These are phyloP conservation scores for Chaetodon auriga DNA, from an alignment of 2,113 vertebrate genomes.

Conservation along the genomic window DNA sequence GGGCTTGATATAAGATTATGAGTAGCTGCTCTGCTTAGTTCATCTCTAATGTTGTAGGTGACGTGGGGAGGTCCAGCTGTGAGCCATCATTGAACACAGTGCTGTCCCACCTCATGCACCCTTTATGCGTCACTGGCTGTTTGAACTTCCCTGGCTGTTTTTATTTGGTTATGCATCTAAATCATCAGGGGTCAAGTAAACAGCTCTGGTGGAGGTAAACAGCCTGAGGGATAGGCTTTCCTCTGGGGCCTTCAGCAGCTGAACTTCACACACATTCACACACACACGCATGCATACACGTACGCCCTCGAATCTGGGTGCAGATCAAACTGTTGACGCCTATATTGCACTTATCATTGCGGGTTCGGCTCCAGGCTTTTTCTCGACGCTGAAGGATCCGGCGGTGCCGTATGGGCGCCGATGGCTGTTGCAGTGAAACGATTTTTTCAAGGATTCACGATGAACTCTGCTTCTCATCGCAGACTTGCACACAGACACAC, in stretches of 20 bases:
- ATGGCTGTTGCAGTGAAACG: slow-evolving; percentile 47
- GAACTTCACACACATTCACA: slow-evolving; percentile 58
- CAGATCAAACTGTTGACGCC: slow-evolving; percentile 39
- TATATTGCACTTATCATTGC: slow-evolving; percentile 44
- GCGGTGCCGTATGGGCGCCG: slow-evolving; percentile 17
- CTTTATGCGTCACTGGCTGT: slow-evolving; percentile 79
- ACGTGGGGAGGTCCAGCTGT: slow-evolving; percentile 79
- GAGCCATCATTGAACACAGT: slow-evolving; percentile 75
- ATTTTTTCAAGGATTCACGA: slow-evolving; percentile 55
- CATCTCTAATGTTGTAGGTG: slow-evolving; percentile 49
- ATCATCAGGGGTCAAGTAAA: slow-evolving; percentile 85
- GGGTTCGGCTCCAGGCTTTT: slow-evolving; percentile 32
- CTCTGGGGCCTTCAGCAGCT: slow-evolving; percentile 70
- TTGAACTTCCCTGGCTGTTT: slow-evolving; percentile 80
- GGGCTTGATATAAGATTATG: slow-evolving; percentile 49
- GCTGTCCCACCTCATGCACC: slow-evolving; percentile 74
- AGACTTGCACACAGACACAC: slow-evolving; percentile 35
- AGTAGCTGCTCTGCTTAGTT: slow-evolving; percentile 41
- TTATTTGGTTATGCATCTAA: slow-evolving; percentile 83
- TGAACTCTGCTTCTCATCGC: slow-evolving; percentile 60
- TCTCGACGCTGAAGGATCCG: slow-evolving; percentile 33
- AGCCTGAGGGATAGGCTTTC: slow-evolving; percentile 78
- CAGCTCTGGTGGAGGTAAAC: slow-evolving; percentile 82
- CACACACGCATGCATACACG: slow-evolving; percentile 8
- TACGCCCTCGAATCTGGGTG: slow-evolving; percentile 38